Conservation (phyloP, 2,888 invertebrate genomes). For the Myathropa florea region DNA sequence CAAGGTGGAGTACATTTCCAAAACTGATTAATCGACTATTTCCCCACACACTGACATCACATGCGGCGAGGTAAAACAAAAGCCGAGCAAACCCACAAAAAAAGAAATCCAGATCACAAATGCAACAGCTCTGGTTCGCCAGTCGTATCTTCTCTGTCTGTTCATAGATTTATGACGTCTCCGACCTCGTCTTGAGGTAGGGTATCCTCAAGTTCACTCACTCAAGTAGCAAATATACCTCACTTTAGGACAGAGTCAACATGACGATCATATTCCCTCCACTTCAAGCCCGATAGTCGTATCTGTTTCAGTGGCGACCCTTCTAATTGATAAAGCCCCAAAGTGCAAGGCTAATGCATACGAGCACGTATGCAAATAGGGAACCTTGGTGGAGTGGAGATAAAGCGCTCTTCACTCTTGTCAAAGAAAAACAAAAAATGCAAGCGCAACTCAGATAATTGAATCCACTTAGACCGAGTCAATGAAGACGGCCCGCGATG, state of each 20-base stretch:
- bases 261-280: not conserved
- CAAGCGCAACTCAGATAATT: not conserved
- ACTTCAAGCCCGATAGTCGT: not conserved
- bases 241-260: not conserved
- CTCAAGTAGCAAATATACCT: conserved; percentile 2
- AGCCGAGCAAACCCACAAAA: too few relatives aligned
- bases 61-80: not conserved
- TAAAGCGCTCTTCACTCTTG: not conserved
- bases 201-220: conserved; percentile 28
- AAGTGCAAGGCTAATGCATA: conserved; percentile 9
- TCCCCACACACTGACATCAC: not conserved
- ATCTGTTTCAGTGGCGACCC: not conserved
- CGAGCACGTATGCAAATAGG: not conserved
- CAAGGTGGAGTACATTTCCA: conserved; percentile 17
- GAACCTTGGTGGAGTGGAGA: not conserved
- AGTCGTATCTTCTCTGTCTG: not conserved
- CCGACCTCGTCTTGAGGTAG: conserved; percentile 16
- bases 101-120: not conserved
- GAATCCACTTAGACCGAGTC: not conserved
- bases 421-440: not conserved
- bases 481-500: not conserved
- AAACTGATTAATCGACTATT: conserved; percentile 4
- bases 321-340: conserved; percentile 14
- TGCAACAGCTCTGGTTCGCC: not conserved
- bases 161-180: not conserved